These are phyloP conservation scores for Apodemus sylvaticus DNA, from an alignment of 2,113 vertebrate species.

Conservation along the genomic window DNA sequence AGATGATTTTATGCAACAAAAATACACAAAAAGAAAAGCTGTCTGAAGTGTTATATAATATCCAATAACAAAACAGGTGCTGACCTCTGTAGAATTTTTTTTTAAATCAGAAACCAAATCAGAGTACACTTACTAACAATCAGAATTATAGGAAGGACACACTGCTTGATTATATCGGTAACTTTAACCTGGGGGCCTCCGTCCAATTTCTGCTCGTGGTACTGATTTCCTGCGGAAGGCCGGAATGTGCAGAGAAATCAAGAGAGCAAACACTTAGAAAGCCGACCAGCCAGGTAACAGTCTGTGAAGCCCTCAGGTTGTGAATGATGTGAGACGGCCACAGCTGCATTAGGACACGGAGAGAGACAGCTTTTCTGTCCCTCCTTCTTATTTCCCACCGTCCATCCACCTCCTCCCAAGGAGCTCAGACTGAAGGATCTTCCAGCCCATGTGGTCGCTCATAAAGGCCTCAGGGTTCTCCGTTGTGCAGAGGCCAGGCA, in stretches of 20 bases:
- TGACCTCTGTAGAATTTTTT: not conserved
- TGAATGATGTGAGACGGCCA: not conserved
- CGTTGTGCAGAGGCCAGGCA: not conserved
- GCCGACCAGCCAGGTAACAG: not conserved
- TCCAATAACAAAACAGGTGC: not conserved
- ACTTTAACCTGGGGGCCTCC: not conserved
- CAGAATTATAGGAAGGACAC: not conserved
- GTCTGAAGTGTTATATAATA: not conserved
- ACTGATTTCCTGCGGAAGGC: not conserved
- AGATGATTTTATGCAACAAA: not conserved
- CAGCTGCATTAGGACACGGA: not conserved
- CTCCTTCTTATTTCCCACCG: not conserved
- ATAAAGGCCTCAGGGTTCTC: not conserved
- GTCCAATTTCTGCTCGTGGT: not conserved
- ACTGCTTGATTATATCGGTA: not conserved
- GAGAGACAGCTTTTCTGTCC: not conserved
- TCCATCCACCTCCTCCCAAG: not conserved
- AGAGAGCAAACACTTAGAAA: not conserved
- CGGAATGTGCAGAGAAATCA: not conserved
- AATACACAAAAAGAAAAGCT: not conserved
- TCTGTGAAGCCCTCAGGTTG: not conserved
- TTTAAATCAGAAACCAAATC: slow-evolving; percentile 29
- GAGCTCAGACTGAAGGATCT: fast-evolving
- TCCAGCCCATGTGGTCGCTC: fast-evolving
- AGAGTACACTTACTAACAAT: not conserved